A percentile compares a stretch with the other conserved stretches of the same genome.
Evolutionary conservation across 2,888 invertebrate species (phyloP).

Genomic region (Meiosimyza platycephala): DNA sequence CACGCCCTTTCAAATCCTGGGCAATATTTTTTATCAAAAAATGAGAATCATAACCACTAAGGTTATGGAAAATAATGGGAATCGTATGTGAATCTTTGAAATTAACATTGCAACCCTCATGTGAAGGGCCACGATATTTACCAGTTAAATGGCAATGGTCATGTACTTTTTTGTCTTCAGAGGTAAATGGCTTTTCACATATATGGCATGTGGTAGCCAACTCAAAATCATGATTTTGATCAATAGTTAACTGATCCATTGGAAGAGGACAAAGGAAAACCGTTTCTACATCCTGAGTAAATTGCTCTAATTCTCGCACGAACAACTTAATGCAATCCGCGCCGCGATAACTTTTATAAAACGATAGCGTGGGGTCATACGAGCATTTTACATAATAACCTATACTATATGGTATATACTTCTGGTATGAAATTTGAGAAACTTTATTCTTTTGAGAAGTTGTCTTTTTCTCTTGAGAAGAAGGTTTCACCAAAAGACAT

Average conservation of each 20-base stretch:
- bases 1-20: neutral
- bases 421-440: no score
- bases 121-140: neutral
- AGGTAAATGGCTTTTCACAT: neutral
- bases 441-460: no score
- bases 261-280: neutral
- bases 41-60: conserved; percentile 1
- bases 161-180: neutral
- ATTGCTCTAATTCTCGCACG: no score
- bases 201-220: neutral
- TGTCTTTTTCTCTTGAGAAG: no score
- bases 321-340: no score
- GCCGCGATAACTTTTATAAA: no score
- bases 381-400: neutral
- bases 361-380: neutral
- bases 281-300: no score
- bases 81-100: neutral
- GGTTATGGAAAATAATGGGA: neutral
- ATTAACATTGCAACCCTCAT: neutral
- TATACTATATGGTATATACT: neutral
- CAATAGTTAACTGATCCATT: neutral
- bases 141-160: neutral
- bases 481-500: neutral
- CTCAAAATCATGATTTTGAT: neutral
- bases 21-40: neutral